phyloP scores from a whole-genome alignment of 2,888 invertebrate genomes.

The Trachelus iudaicus region DNA sequence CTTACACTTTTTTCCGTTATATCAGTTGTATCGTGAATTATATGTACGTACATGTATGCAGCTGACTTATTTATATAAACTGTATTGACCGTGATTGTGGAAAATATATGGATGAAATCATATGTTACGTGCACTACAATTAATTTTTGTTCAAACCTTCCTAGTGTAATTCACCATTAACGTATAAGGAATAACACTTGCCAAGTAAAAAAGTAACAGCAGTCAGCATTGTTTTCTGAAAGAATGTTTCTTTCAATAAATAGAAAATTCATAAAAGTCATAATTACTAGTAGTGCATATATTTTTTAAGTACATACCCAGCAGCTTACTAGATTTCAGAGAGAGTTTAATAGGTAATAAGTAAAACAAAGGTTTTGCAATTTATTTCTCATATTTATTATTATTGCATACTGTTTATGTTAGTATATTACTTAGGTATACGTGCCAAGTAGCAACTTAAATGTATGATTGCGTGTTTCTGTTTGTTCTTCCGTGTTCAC shows the following conservation, averaged over 20 bases:
- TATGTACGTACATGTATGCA: background rate
- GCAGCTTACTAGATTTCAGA: background rate
- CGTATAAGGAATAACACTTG: background rate
- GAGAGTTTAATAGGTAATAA: background rate
- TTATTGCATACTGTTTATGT: constrained; percentile 66
- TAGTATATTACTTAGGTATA: constrained; percentile 66
- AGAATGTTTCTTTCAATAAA: background rate
- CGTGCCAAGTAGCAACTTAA: constrained; percentile 66
- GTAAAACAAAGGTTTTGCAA: constrained; percentile 8
- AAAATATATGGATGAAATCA: background rate
- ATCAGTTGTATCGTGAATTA: background rate
- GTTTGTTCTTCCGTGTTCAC: constrained; percentile 58
- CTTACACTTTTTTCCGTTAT: background rate
- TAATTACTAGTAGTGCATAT: too few relatives aligned
- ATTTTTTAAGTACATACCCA: too few relatives aligned
- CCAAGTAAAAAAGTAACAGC: background rate
- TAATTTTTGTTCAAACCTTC: background rate
- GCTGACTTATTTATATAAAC: background rate
- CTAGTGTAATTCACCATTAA: background rate
- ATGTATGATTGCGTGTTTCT: constrained; percentile 66
- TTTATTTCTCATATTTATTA: constrained; percentile 62
- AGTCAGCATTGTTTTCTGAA: background rate
- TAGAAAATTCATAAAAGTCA: too few relatives aligned
- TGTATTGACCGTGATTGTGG: background rate
- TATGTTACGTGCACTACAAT: background rate